These are phyloP conservation scores for Euphonia xanthogaster DNA, from an alignment of 2,797 vertebrate genomes.

Conservation along the genomic window DNA sequence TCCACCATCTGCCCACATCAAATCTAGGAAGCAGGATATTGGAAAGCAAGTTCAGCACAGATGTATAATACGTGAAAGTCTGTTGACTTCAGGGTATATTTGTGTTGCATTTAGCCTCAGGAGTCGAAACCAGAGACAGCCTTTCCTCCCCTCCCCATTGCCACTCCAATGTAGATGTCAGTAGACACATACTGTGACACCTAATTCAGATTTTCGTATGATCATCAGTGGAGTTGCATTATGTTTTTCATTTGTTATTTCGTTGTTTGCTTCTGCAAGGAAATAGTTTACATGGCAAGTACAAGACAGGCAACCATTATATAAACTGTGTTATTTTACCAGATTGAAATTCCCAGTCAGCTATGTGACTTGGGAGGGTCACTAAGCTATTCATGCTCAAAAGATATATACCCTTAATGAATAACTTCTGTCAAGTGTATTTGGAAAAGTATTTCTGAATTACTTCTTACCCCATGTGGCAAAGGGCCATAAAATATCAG, in stretches of 20 bases:
- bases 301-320: background rate
- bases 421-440: background rate
- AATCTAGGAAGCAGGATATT: background rate
- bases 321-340: background rate
- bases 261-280: background rate
- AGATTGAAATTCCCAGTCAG: background rate
- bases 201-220: background rate
- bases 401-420: background rate
- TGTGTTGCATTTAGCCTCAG: background rate
- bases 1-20: background rate
- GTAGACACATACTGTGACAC: background rate
- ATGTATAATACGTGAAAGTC: background rate
- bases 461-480: background rate
- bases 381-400: background rate
- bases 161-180: background rate
- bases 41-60: constrained; percentile 1
- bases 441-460: background rate
- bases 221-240: background rate
- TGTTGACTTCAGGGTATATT: background rate
- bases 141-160: background rate
- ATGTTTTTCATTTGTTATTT: background rate
- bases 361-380: background rate
- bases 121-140: background rate
- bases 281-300: background rate
- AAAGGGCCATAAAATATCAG: background rate